A percentile compares a stretch with the other conserved stretches of the same genome.
These are phyloP conservation scores for Craterocephalus amniculus DNA, from an alignment of 2,797 vertebrate genomes.

Conservation along the genomic window DNA sequence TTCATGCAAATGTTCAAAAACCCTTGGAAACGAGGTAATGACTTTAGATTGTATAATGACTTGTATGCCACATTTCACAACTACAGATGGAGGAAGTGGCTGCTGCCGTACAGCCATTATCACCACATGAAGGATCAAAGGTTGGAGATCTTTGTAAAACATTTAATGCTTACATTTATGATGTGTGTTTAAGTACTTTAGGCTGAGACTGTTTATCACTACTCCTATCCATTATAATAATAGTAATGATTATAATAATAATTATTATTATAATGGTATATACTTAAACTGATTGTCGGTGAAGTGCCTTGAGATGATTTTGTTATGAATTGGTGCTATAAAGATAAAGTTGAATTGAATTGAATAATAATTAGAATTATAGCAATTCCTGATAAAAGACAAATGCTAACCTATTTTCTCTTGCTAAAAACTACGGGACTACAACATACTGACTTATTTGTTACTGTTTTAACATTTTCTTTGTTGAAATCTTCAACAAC, in stretches of 20 bases:
- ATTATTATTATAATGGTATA: too few relatives aligned
- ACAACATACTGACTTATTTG: background rate
- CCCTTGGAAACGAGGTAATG: slow-evolving; percentile 62
- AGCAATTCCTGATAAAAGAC: too few relatives aligned
- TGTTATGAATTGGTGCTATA: too few relatives aligned
- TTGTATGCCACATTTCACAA: slow-evolving; percentile 71
- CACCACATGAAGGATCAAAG: slow-evolving; percentile 26
- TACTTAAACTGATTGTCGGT: too few relatives aligned
- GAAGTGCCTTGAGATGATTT: too few relatives aligned
- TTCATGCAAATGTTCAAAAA: slow-evolving; percentile 76
- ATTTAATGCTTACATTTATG: slow-evolving; percentile 25
- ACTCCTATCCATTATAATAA: too few relatives aligned
- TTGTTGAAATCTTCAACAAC: background rate
- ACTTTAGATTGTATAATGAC: slow-evolving; percentile 67
- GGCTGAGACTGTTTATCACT: background rate
- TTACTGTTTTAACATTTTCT: background rate
- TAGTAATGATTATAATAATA: too few relatives aligned
- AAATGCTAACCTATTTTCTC: too few relatives aligned
- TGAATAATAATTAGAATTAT: too few relatives aligned
- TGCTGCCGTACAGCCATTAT: slow-evolving; percentile 27
- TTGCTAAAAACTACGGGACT: too few relatives aligned
- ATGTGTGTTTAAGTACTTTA: background rate
- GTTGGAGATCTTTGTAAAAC: slow-evolving; percentile 21
- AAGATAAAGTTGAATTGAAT: too few relatives aligned
- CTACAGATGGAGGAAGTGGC: slow-evolving; percentile 54